A percentile compares a stretch with the other conserved stretches of the same genome.
Evolutionary conservation across 2,888 invertebrate genomes (phyloP).

Genomic region (Candidula unifasciata): DNA sequence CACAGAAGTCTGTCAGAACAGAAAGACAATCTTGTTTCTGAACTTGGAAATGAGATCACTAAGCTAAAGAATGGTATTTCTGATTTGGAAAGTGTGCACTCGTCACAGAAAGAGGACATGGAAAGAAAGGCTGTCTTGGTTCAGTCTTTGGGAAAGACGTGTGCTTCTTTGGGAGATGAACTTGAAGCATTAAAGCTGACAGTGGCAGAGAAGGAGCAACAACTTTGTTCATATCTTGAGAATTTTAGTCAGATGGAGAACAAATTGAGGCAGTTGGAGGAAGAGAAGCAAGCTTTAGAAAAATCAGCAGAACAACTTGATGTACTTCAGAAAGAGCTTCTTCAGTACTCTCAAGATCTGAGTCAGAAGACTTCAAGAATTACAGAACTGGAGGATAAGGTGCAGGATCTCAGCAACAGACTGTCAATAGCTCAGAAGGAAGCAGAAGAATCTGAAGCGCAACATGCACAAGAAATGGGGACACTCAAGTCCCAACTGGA

Average conservation of each 20-base stretch:
- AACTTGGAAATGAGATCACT: constrained; percentile 13
- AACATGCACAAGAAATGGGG: neutral
- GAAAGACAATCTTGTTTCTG: constrained; percentile 2
- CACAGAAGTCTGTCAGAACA: neutral
- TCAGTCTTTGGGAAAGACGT: neutral
- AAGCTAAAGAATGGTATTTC: neutral
- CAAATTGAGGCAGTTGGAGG: constrained; percentile 1
- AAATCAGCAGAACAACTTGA: neutral
- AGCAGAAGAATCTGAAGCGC: neutral
- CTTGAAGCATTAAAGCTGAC: neutral
- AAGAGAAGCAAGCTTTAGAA: neutral
- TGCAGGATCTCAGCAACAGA: constrained; percentile 1
- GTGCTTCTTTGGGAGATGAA: constrained; percentile 16
- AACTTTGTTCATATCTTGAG: neutral
- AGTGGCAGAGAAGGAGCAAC: constrained; percentile 7
- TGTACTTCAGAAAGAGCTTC: neutral
- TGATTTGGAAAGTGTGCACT: neutral
- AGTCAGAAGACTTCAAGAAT: constrained; percentile 54
- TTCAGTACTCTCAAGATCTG: constrained; percentile 48
- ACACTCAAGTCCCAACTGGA: constrained; percentile 45
- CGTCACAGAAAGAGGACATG: constrained; percentile 20
- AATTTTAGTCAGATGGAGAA: neutral
- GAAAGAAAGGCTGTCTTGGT: neutral
- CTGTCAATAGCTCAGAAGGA: neutral
- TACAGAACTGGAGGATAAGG: constrained; percentile 19